These are phyloP conservation scores for Gasteruption jaculator DNA, from an alignment of 2,888 invertebrate genomes.

Conservation along the genomic window DNA sequence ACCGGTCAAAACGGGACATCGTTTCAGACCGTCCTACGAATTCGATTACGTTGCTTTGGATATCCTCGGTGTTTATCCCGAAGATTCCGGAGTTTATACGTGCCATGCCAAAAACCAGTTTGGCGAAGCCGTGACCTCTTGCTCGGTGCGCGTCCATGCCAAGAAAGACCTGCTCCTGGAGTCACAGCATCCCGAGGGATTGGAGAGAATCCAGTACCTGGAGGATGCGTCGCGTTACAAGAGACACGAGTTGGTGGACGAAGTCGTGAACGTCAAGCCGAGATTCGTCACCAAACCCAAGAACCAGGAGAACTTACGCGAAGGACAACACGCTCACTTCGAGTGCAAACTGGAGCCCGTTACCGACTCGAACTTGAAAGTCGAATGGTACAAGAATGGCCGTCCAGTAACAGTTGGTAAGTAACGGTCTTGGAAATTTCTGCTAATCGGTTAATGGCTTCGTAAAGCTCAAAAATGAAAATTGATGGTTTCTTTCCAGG, in stretches of 20 bases:
- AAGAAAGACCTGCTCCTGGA: conserved; percentile 85
- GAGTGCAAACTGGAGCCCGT: conserved; percentile 97
- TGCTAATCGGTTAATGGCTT: not conserved
- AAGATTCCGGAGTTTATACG: conserved; percentile 93
- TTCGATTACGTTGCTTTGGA: conserved; percentile 97
- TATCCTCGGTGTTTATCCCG: conserved; percentile 93
- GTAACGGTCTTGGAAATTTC: not conserved
- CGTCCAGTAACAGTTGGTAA: conserved; percentile 83
- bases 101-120: conserved; percentile 91
- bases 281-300: conserved; percentile 84
- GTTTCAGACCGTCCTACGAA: conserved; percentile 94
- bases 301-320: conserved; percentile 76
- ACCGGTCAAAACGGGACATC: conserved; percentile 86
- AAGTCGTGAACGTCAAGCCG: conserved; percentile 77
- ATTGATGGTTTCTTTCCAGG: conserved; percentile 50
- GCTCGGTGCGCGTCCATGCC: conserved; percentile 83
- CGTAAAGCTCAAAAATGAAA: not conserved
- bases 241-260: conserved; percentile 75
- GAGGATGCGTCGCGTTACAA: conserved; percentile 85
- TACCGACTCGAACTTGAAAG: conserved; percentile 92
- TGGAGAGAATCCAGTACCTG: conserved; percentile 87
- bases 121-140: conserved; percentile 91
- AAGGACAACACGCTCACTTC: conserved; percentile 93
- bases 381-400: conserved; percentile 96
- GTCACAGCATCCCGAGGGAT: conserved; percentile 84